Percentiles rank a stretch among this genome's conserved stretches.
Conservation (phyloP, 2,113 vertebrate species). For the Polypterus senegalus region DNA sequence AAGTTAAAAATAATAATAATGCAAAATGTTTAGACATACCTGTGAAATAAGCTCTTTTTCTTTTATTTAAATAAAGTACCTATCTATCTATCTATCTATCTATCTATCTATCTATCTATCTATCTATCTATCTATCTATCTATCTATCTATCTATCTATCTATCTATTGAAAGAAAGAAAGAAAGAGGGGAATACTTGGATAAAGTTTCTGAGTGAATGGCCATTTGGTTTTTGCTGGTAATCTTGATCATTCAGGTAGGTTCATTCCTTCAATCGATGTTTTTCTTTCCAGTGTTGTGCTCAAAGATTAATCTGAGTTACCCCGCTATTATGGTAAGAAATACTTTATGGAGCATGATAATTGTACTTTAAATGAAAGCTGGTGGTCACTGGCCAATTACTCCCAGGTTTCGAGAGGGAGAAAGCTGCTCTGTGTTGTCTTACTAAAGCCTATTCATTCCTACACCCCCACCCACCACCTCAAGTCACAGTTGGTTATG, state of each 20-base stretch:
- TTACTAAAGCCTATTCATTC: not conserved
- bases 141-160: too few relatives aligned
- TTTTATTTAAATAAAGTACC: too few relatives aligned
- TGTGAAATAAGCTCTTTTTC: too few relatives aligned
- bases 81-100: too few relatives aligned
- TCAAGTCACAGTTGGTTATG: not conserved
- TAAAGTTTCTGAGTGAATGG: too few relatives aligned
- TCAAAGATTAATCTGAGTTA: slow-evolving; percentile 1
- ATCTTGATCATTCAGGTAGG: not conserved
- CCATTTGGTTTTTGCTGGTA: too few relatives aligned
- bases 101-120: too few relatives aligned
- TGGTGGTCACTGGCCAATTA: slow-evolving; percentile 12
- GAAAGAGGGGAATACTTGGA: too few relatives aligned
- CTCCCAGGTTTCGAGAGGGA: slow-evolving; percentile 12
- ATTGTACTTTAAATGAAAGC: slow-evolving; percentile 9
- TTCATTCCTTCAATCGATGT: not conserved
- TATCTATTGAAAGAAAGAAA: too few relatives aligned
- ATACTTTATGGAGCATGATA: slow-evolving; percentile 10
- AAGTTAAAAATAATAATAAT: too few relatives aligned
- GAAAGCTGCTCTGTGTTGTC: not conserved
- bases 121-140: too few relatives aligned
- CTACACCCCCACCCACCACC: not conserved
- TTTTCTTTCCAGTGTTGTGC: not conserved
- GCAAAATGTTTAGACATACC: too few relatives aligned
- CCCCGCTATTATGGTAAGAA: slow-evolving; percentile 2